These are phyloP conservation scores for Tamias sibiricus DNA, from an alignment of 2,113 vertebrate genomes.

Conservation along the genomic window DNA sequence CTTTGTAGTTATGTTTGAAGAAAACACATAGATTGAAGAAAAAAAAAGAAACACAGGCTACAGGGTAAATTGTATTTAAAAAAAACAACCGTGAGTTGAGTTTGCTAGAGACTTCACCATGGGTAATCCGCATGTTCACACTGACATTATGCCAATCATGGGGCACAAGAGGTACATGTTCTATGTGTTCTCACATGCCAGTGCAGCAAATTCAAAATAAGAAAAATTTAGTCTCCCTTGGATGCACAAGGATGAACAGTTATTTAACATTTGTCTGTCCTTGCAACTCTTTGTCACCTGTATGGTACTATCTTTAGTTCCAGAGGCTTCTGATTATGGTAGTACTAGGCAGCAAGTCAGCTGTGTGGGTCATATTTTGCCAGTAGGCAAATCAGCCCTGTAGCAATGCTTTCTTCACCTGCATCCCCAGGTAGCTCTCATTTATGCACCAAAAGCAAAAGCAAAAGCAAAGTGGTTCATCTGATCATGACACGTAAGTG, in stretches of 20 bases:
- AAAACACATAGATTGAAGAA: not conserved
- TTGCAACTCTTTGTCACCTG: not conserved
- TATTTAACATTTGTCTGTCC: constrained; percentile 29
- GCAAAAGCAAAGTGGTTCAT: not conserved
- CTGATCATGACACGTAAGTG: not conserved
- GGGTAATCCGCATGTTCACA: not conserved
- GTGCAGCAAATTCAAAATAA: not conserved
- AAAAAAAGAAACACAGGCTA: constrained; percentile 52
- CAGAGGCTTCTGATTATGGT: not conserved
- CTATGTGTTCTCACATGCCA: not conserved
- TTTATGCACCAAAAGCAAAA: constrained; percentile 6
- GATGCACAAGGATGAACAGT: not conserved
- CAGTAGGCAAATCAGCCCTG: not conserved
- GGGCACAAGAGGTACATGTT: not conserved
- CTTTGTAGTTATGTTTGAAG: constrained; percentile 64
- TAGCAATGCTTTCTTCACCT: constrained; percentile 10
- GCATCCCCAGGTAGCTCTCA: not conserved
- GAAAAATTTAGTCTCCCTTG: constrained; percentile 59
- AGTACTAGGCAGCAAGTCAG: constrained; percentile 14
- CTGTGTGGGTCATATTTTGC: not conserved
- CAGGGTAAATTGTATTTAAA: constrained; percentile 57
- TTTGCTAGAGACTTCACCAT: not conserved
- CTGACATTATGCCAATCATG: not conserved
- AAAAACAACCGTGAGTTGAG: not conserved
- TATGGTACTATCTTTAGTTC: not conserved